phyloP scores from a whole-genome alignment of 2,888 invertebrate species.

The Archaeoteleia sp. region DNA sequence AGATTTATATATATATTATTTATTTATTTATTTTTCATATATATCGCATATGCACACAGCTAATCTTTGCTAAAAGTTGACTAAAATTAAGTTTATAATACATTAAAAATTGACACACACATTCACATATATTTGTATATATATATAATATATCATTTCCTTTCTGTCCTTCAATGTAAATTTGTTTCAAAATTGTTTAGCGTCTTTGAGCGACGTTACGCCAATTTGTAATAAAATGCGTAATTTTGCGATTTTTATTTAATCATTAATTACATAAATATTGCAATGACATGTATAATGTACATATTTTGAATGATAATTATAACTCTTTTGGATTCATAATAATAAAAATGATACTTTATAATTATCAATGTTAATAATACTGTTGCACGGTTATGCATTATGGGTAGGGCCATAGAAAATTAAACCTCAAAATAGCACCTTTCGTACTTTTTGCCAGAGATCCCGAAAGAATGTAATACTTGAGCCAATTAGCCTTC shows the following conservation, averaged over 20 bases:
- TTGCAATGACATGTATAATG: slow-evolving; percentile 11
- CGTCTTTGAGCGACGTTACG: slow-evolving; percentile 45
- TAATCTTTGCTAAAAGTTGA: slow-evolving; percentile 54
- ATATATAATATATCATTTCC: slow-evolving; percentile 36
- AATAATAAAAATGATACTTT: slow-evolving; percentile 1
- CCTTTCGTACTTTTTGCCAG: slow-evolving; percentile 62
- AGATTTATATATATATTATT: slow-evolving; percentile 53
- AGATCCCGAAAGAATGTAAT: slow-evolving; percentile 53
- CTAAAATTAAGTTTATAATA: slow-evolving; percentile 67
- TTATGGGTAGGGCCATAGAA: slow-evolving; percentile 11
- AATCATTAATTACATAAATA: slow-evolving; percentile 33
- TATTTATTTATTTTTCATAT: slow-evolving; percentile 39
- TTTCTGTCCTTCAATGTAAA: slow-evolving; percentile 31
- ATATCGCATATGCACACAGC: slow-evolving; percentile 48
- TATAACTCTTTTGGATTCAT: slow-evolving; percentile 8
- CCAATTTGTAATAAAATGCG: slow-evolving; percentile 34
- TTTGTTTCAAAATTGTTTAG: slow-evolving; percentile 38
- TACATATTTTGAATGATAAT: slow-evolving; percentile 20
- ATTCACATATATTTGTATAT: slow-evolving; percentile 58
- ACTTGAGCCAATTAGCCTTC: slow-evolving; percentile 24
- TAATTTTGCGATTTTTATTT: slow-evolving; percentile 23
- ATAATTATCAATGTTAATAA: background rate
- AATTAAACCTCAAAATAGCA: slow-evolving; percentile 63
- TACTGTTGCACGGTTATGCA: no score
- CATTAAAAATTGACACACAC: slow-evolving; percentile 72